These are phyloP conservation scores for Musca domestica DNA, from an alignment of 1,140 invertebrate species.

Conservation along the genomic window DNA sequence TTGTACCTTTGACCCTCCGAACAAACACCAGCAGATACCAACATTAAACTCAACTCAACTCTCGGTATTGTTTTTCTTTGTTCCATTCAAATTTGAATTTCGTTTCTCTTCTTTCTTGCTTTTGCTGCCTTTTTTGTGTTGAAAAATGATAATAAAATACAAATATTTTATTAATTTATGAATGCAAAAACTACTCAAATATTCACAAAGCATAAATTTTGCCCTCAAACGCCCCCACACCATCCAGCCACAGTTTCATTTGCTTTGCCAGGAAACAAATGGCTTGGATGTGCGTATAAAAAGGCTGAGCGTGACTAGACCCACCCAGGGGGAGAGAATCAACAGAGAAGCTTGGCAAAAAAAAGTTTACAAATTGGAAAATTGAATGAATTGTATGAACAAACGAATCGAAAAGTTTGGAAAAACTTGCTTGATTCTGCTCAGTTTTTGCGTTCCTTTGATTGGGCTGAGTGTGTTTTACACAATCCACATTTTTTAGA, in stretches of 20 bases:
- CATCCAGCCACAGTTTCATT: too few relatives aligned
- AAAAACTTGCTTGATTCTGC: neutral
- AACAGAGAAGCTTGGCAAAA: too few relatives aligned
- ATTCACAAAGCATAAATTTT: slow-evolving; percentile 20
- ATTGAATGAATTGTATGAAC: too few relatives aligned
- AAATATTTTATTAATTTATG: slow-evolving; percentile 23
- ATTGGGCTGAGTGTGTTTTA: neutral
- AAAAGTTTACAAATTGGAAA: too few relatives aligned
- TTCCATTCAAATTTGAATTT: neutral
- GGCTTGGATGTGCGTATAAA: too few relatives aligned
- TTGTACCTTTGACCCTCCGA: too few relatives aligned
- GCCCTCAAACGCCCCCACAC: neutral
- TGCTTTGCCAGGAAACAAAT: too few relatives aligned
- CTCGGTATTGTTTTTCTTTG: too few relatives aligned
- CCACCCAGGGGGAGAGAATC: too few relatives aligned
- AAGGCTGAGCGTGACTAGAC: too few relatives aligned
- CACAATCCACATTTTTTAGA: neutral
- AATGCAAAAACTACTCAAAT: slow-evolving; percentile 19
- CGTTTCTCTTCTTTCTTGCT: neutral
- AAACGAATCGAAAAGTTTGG: slow-evolving; percentile 8
- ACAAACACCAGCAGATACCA: too few relatives aligned
- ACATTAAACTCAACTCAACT: too few relatives aligned
- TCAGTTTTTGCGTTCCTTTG: neutral
- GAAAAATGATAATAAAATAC: slow-evolving; percentile 19
- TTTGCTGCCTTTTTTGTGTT: neutral